These are phyloP conservation scores for Halisarca cf. caerulea DNA, from an alignment of 37 sponge, comb jelly and placozoan genomes.

Conservation along the genomic window DNA sequence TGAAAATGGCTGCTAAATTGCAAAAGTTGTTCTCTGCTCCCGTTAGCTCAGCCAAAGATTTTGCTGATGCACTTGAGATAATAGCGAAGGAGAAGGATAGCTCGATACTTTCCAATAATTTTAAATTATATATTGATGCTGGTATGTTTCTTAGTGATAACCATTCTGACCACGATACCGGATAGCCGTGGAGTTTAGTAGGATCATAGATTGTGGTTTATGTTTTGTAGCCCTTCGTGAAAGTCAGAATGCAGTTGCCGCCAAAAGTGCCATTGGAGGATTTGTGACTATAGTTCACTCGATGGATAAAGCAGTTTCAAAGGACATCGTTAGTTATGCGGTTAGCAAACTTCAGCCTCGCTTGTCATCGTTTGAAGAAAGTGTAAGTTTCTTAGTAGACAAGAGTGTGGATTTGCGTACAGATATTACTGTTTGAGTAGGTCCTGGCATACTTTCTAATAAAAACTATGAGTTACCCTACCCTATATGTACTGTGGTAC, in stretches of 20 bases:
- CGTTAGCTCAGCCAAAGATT: not conserved
- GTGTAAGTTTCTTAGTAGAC: too few relatives aligned
- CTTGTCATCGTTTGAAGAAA: conserved; percentile 81
- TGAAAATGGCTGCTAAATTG: not conserved
- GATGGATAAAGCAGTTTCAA: conserved; percentile 48
- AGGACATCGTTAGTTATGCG: conserved; percentile 54
- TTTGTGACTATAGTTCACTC: conserved; percentile 42
- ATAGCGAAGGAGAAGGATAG: conserved; percentile 26
- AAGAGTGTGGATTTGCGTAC: too few relatives aligned
- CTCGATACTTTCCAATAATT: conserved; percentile 6
- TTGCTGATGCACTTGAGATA: not conserved
- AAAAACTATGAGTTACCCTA: too few relatives aligned
- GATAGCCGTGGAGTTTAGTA: too few relatives aligned
- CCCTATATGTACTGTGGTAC: too few relatives aligned
- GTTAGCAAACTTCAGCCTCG: conserved; percentile 54
- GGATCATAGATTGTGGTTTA: too few relatives aligned
- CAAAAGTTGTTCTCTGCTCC: not conserved
- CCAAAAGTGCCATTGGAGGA: conserved; percentile 51
- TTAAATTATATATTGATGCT: not conserved
- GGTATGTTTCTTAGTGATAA: not conserved
- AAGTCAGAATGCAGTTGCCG: conserved; percentile 47
- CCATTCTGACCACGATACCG: too few relatives aligned
- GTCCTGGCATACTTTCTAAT: too few relatives aligned
- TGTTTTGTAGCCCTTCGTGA: conserved; percentile 47
- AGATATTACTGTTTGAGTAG: too few relatives aligned